Evolutionary conservation across 2,113 vertebrate genomes (phyloP).

Genomic region (Scopus umbretta): DNA sequence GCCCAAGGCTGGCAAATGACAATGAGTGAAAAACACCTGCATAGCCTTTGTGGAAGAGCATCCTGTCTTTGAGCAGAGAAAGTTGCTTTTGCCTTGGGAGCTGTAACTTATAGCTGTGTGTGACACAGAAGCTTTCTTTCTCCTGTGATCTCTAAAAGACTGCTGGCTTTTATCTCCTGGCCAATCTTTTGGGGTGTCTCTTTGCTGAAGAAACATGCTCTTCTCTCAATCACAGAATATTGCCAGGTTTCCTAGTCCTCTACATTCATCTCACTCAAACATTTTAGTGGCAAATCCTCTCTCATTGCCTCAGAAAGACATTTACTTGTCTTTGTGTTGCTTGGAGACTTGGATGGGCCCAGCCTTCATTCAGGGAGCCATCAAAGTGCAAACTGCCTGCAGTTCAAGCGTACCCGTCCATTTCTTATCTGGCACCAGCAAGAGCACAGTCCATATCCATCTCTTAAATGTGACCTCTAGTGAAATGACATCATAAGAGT

Average conservation of each 20-base stretch:
- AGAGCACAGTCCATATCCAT: not conserved
- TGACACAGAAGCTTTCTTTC: not conserved
- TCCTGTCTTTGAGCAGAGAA: not conserved
- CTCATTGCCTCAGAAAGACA: not conserved
- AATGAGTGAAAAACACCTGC: not conserved
- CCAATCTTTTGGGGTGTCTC: not conserved
- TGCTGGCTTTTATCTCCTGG: not conserved
- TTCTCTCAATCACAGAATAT: not conserved
- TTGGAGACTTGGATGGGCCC: not conserved
- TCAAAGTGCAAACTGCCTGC: not conserved
- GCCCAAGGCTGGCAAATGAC: not conserved
- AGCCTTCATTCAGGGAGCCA: not conserved
- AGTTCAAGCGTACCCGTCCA: not conserved
- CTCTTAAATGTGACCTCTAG: not conserved
- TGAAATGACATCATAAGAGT: not conserved
- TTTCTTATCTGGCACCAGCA: not conserved
- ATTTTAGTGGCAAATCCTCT: not conserved
- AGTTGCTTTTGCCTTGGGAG: not conserved
- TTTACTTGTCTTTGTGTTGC: not conserved
- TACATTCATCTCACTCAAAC: not conserved
- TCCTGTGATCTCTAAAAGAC: not conserved
- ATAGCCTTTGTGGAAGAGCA: not conserved
- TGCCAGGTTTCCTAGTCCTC: not conserved
- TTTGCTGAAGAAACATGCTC: not conserved
- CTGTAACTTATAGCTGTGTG: not conserved